Base-by-base conservation (phyloP, 2,113 vertebrate species). In the Malurus melanocephalus region DNA sequence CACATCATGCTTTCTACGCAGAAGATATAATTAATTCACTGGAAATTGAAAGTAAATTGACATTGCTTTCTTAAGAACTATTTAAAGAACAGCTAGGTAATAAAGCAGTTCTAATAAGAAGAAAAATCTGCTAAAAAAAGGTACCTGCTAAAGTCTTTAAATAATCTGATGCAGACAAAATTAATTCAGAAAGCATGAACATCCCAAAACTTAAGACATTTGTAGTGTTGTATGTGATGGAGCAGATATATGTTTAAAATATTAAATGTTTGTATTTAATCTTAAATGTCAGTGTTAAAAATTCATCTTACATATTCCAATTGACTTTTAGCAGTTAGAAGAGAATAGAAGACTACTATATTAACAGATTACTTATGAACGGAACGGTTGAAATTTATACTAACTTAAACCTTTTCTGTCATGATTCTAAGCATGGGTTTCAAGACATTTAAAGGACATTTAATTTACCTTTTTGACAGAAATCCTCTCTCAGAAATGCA, bases 41-140 rank as follows among this genome's bases (percentile, higher is more conserved):
- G 42, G 45, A 80, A 90, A 79, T 79, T 46, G 35, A 93, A 93
- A 75, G 72, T 21, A 81, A 90, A 75, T 83, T 86, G 61, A 84
- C 81, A 75, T 67, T 16, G 10, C 27, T 78, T 86, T 81, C 51
- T 49, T 57, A 87, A 71, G 51, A 80, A n/a, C 40, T 87, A 65
- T 79, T 81, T 84, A 60, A 90, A 72, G 35, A 71, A 78, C 23
- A 74, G 11, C 16, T 49, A 51, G 45, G 6, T 74, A 91, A 66
- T 84, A 80, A 84, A 52, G 28, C 22, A n/a, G 16, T 55, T 84
- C 43, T 78, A 90, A 69, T 4, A 51, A 60, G 22, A 64, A 46
- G 18, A 84, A 85, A 88, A 77, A 23, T 51, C 16, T 52, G 88
- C 32, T 33, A 30, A 73, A 59, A 38, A 60, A 78, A 30, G 9